Evolutionary conservation across 2,797 vertebrate species (phyloP).

Genomic region (Chloroceryle amazona): DNA sequence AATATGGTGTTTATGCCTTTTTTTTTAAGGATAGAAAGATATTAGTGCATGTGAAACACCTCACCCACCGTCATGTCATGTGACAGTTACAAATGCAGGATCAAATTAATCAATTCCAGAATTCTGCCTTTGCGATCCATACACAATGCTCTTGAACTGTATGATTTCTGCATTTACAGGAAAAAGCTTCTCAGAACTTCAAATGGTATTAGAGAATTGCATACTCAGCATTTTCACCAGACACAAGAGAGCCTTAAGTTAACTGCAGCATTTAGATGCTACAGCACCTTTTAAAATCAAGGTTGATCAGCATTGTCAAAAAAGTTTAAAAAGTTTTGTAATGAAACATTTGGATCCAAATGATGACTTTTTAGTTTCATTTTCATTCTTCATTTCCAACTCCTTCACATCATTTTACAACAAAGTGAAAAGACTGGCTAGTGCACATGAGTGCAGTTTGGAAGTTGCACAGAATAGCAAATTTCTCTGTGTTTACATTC

Average conservation of each 20-base stretch:
- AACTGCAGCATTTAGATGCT: background rate
- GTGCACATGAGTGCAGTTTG: fast-evolving
- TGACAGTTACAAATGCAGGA: background rate
- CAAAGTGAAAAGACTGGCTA: background rate
- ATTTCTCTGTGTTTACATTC: background rate
- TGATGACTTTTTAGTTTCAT: background rate
- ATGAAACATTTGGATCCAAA: background rate
- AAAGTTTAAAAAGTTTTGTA: background rate
- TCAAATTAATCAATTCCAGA: background rate
- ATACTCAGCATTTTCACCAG: background rate
- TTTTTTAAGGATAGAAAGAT: background rate
- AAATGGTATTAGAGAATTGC: background rate
- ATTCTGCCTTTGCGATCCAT: background rate
- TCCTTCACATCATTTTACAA: background rate
- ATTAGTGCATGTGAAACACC: background rate
- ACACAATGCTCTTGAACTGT: background rate
- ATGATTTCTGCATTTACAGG: background rate
- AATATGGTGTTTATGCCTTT: background rate
- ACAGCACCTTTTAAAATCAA: background rate
- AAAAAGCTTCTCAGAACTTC: background rate
- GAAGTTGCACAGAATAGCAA: conserved; percentile 19
- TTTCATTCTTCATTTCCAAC: background rate
- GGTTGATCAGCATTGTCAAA: background rate
- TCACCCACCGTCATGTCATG: background rate
- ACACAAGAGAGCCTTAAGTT: background rate